Evolutionary conservation across 92 coral and sea anemone genomes (phyloP).

Genomic region (Epizoanthus ramosus): DNA sequence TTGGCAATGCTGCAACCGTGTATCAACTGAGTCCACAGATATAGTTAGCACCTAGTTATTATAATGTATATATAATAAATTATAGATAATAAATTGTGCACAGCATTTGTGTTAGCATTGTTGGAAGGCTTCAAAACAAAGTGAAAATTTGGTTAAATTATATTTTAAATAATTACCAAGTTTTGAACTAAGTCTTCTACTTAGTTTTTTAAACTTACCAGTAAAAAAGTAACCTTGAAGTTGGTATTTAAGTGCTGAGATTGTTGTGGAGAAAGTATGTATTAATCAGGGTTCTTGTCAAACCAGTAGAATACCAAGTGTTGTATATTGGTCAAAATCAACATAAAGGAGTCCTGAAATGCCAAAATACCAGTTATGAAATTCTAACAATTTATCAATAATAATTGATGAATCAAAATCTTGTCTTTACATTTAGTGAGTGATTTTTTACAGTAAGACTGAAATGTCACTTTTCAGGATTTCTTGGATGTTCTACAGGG

Average conservation of each 20-base stretch:
- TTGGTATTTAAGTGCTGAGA: slow-evolving; percentile 7
- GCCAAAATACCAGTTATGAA: not conserved
- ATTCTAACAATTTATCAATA: no score
- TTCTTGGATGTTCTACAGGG: not conserved
- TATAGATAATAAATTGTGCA: slow-evolving; percentile 3
- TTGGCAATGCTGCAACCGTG: slow-evolving; percentile 43
- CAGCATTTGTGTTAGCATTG: slow-evolving; percentile 14
- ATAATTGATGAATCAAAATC: not conserved
- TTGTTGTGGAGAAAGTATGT: not conserved
- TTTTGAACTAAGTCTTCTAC: no score
- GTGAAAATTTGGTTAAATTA: no score
- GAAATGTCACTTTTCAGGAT: not conserved
- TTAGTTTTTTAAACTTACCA: no score
- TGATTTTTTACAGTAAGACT: not conserved
- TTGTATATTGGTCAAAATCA: not conserved
- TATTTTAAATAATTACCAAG: no score
- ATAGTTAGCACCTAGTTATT: not conserved
- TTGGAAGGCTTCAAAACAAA: no score
- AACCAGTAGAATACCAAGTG: no score
- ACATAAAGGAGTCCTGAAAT: slow-evolving; percentile 12
- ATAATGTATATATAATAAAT: not conserved
- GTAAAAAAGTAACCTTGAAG: no score
- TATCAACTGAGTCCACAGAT: slow-evolving; percentile 38
- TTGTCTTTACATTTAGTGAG: not conserved
- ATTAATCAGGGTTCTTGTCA: slow-evolving; percentile 27